These are phyloP conservation scores for Drosophila fungiperda DNA, from an alignment of 2,888 invertebrate species.

Conservation along the genomic window DNA sequence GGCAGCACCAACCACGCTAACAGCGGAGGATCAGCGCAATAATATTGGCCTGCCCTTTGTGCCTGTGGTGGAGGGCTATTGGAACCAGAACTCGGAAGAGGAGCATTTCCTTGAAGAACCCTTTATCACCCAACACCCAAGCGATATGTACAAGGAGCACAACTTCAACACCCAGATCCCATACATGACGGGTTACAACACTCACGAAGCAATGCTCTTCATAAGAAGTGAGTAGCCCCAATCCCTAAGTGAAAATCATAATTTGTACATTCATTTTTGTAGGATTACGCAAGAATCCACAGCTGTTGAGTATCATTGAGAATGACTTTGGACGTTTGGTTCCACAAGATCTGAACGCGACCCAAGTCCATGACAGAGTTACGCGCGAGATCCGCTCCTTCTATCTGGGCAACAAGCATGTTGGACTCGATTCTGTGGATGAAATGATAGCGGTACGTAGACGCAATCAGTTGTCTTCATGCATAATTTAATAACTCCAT, in stretches of 20 bases:
- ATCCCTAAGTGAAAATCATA: neutral
- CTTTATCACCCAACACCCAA: constrained; percentile 87
- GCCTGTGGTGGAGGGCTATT: constrained; percentile 86
- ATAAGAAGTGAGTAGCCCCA: constrained; percentile 85
- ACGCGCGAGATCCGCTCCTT: constrained; percentile 86
- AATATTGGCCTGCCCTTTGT: constrained; percentile 88
- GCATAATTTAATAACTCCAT: rapidly evolving
- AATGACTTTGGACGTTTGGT: constrained; percentile 87
- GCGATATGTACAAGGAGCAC: constrained; percentile 84
- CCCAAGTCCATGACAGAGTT: constrained; percentile 83
- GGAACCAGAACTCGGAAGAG: constrained; percentile 79
- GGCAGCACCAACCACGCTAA: constrained; percentile 86
- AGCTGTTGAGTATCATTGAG: constrained; percentile 86
- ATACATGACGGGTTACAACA: constrained; percentile 88
- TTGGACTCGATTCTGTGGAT: constrained; percentile 86
- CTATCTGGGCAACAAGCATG: constrained; percentile 87
- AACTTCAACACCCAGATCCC: constrained; percentile 87
- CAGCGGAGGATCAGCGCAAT: constrained; percentile 86
- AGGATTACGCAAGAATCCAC: constrained; percentile 88
- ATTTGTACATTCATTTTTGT: constrained; percentile 24
- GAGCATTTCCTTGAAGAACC: constrained; percentile 84
- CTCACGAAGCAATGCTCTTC: constrained; percentile 89
- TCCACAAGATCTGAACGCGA: constrained; percentile 86
- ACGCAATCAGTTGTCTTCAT: neutral
- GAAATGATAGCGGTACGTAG: constrained; percentile 86